phyloP scores from a whole-genome alignment of 2,888 invertebrate species.

The Sialis lutaria region DNA sequence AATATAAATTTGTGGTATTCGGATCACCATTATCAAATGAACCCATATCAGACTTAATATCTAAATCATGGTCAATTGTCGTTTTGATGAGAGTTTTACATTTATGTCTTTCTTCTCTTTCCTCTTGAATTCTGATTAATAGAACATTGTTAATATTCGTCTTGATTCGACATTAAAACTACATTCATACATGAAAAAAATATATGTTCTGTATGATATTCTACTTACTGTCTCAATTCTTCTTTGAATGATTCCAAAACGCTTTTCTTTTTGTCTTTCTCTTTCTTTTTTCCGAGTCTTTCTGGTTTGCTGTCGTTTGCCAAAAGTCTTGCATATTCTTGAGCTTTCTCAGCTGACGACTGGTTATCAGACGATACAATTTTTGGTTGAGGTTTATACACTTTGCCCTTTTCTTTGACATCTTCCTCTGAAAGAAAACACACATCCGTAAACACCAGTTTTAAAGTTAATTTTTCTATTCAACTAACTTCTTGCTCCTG shows the following conservation, averaged over 20 bases:
- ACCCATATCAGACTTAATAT: constrained; percentile 26
- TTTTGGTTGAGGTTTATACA: constrained; percentile 83
- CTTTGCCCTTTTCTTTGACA: constrained; percentile 70
- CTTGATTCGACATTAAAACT: no score
- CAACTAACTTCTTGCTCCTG: constrained; percentile 69
- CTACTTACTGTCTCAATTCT: constrained; percentile 75
- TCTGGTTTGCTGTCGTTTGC: constrained; percentile 49
- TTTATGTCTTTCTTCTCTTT: constrained; percentile 87
- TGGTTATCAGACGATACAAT: constrained; percentile 34
- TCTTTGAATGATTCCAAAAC: constrained; percentile 97
- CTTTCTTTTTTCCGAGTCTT: constrained; percentile 47
- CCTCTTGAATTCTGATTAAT: constrained; percentile 76
- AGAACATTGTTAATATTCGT: constrained; percentile 2
- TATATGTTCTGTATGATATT: constrained; percentile 2
- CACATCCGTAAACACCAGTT: constrained; percentile 4
- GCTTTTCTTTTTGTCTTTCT: constrained; percentile 79
- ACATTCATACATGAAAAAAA: neutral
- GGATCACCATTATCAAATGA: constrained; percentile 94
- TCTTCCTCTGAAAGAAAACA: constrained; percentile 53
- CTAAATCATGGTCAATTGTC: constrained; percentile 21
- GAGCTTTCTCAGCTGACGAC: constrained; percentile 44
- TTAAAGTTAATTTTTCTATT: constrained; percentile 1
- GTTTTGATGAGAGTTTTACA: constrained; percentile 58
- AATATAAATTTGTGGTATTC: constrained; percentile 92
- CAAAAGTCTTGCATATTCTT: constrained; percentile 47